Evolutionary conservation across 2,888 invertebrate genomes (phyloP).

Genomic region (Agrotis ipsilon): DNA sequence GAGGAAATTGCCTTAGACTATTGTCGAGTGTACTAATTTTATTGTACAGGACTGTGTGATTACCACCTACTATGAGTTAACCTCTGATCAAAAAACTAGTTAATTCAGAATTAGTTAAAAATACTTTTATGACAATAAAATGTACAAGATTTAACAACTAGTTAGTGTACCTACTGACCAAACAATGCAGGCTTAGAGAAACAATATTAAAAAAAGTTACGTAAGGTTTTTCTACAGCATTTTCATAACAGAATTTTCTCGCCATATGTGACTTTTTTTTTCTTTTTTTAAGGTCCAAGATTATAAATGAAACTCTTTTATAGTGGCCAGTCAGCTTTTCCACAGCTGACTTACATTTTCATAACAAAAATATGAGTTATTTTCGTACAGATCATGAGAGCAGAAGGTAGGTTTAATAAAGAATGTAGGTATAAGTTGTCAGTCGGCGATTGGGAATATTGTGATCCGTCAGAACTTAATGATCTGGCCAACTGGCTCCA

Average conservation of each 20-base stretch:
- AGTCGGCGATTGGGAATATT: too few relatives aligned
- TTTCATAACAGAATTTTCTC: not conserved
- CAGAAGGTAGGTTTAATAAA: not conserved
- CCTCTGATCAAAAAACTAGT: too few relatives aligned
- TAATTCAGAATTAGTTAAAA: too few relatives aligned
- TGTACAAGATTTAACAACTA: too few relatives aligned
- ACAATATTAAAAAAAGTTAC: constrained; percentile 7
- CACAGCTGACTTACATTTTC: constrained; percentile 4
- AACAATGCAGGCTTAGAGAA: not conserved
- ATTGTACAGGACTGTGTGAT: too few relatives aligned
- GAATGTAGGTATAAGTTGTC: not conserved
- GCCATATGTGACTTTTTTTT: not conserved
- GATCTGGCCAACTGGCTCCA: too few relatives aligned
- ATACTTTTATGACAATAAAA: too few relatives aligned
- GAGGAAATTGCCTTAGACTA: too few relatives aligned
- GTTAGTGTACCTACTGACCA: too few relatives aligned
- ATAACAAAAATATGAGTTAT: not conserved
- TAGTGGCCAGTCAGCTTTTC: not conserved
- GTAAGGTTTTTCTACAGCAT: not conserved
- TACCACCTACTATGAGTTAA: too few relatives aligned
- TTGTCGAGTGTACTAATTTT: too few relatives aligned
- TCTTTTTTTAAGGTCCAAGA: not conserved
- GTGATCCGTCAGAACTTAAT: not conserved
- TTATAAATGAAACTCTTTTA: constrained; percentile 6
- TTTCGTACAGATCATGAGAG: not conserved